These are phyloP conservation scores for Halocynthia roretzi DNA, from an alignment of 23 tunicate genomes.

Conservation along the genomic window DNA sequence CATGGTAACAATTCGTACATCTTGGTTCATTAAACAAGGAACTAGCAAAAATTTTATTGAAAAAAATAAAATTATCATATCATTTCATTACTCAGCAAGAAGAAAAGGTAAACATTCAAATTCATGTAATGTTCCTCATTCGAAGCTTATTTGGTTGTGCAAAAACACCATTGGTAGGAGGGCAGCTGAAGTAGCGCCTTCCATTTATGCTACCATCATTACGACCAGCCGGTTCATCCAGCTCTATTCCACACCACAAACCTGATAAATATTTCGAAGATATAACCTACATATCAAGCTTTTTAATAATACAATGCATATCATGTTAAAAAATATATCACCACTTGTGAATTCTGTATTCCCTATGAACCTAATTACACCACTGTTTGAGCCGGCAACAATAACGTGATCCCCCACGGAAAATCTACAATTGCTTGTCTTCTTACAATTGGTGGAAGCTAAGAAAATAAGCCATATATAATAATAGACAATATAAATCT, in stretches of 20 bases:
- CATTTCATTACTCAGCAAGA: no score
- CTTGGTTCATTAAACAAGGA: no score
- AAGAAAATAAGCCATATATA: neutral
- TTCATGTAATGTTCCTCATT: no score
- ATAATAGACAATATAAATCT: neutral
- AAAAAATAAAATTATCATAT: no score
- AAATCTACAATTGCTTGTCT: neutral
- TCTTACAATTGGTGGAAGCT: neutral
- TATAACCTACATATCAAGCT: neutral
- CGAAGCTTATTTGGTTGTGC: constrained; percentile 50
- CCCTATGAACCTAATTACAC: constrained; percentile 58
- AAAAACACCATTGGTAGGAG: constrained; percentile 49
- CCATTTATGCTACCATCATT: constrained; percentile 75
- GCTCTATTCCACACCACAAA: constrained; percentile 72
- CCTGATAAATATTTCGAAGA: constrained; percentile 21
- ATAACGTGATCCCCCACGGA: constrained; percentile 57
- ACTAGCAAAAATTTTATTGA: no score
- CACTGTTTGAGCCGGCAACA: constrained; percentile 43
- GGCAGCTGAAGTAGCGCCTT: constrained; percentile 49
- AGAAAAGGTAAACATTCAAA: no score
- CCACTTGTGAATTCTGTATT: constrained; percentile 79
- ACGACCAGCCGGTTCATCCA: constrained; percentile 39
- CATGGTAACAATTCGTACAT: no score
- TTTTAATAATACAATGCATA: no score
- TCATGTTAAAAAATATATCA: neutral